Conservation (phyloP, 2,113 vertebrate genomes). For the Hemichromis elongatus region DNA sequence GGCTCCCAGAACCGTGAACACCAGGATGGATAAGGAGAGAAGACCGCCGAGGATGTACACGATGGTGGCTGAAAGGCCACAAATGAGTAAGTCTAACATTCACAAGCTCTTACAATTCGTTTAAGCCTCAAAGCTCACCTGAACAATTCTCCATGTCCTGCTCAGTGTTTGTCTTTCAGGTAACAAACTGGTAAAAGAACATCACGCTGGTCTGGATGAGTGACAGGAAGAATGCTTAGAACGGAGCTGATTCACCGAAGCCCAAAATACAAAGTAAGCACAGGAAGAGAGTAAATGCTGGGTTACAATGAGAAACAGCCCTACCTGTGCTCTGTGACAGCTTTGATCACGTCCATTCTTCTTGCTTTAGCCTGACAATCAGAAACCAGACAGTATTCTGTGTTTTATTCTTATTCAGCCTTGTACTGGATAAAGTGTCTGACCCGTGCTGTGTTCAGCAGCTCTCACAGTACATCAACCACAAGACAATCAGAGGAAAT, state of each 20-base stretch:
- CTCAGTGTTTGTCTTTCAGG: background rate
- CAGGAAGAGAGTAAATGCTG: background rate
- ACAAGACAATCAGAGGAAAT: slow-evolving; percentile 47
- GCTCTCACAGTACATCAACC: background rate
- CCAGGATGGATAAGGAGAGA: slow-evolving; percentile 12
- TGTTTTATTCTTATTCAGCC: background rate
- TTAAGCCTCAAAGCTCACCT: background rate
- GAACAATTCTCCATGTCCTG: rapidly evolving
- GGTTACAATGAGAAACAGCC: background rate
- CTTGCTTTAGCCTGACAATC: background rate
- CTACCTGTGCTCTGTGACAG: background rate
- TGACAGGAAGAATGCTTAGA: background rate
- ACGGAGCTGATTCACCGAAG: background rate
- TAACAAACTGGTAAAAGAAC: background rate
- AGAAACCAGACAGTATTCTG: background rate
- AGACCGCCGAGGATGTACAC: background rate
- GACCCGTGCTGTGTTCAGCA: background rate
- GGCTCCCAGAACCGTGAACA: slow-evolving; percentile 1
- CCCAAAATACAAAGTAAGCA: background rate
- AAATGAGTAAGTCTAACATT: background rate
- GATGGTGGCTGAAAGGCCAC: background rate
- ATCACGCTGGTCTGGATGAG: background rate
- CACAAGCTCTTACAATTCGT: background rate
- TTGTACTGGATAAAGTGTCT: background rate
- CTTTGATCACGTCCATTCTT: background rate